Percentiles rank a stretch among this genome's conserved stretches.
phyloP scores from a whole-genome alignment of 2,797 vertebrate species.

The Okamejei kenojei region DNA sequence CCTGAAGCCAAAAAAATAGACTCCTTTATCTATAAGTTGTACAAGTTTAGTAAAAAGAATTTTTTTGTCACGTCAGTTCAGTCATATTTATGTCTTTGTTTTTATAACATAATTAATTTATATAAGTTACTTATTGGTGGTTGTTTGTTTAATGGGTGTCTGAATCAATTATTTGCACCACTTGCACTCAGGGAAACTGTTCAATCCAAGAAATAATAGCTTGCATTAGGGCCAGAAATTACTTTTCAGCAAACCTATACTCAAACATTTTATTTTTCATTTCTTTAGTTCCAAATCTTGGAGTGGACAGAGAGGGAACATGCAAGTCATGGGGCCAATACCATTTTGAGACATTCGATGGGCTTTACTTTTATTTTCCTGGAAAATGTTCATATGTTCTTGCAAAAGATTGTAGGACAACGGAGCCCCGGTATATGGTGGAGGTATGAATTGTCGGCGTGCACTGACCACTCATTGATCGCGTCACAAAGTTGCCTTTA shows the following conservation, averaged over 20 bases:
- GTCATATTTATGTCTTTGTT: not conserved
- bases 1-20: not conserved
- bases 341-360: constrained; percentile 96
- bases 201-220: not conserved
- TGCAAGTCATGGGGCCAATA: constrained; percentile 96
- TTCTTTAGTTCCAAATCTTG: constrained; percentile 80
- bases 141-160: not conserved
- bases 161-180: not conserved
- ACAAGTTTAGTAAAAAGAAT: not conserved
- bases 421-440: constrained; percentile 83
- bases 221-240: not conserved
- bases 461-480: not conserved
- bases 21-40: not conserved
- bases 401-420: constrained; percentile 82
- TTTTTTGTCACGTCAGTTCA: not conserved
- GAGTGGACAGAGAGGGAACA: constrained; percentile 86
- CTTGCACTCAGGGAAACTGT: not conserved
- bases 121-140: not conserved
- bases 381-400: constrained; percentile 93
- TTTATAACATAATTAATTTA: not conserved
- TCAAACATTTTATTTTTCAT: constrained; percentile 30
- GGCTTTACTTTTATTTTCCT: constrained; percentile 93
- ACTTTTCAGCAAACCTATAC: not conserved
- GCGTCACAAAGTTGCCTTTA: not conserved
- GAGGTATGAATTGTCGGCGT: constrained; percentile 69